phyloP scores from a whole-genome alignment of 2,113 vertebrate genomes.

The Phainopepla nitens region DNA sequence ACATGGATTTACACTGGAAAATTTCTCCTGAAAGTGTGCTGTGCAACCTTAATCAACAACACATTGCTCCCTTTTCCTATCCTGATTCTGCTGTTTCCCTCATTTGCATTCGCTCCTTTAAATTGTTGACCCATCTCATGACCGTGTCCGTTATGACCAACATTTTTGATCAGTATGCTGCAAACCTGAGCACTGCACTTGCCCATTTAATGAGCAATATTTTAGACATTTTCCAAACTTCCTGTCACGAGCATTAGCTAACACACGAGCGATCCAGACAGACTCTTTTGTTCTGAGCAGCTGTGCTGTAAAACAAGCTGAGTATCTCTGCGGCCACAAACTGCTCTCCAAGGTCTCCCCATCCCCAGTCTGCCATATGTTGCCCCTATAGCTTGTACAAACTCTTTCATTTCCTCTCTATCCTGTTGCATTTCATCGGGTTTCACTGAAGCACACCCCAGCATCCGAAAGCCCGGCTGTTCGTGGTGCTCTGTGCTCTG shows the following conservation, averaged over 20 bases:
- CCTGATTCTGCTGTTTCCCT: background rate
- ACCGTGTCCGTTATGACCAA: background rate
- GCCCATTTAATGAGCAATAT: constrained; percentile 42
- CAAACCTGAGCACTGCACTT: background rate
- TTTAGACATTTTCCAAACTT: constrained; percentile 53
- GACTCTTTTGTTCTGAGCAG: constrained; percentile 52
- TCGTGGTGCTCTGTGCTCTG: background rate
- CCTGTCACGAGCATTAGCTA: constrained; percentile 48
- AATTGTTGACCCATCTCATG: background rate
- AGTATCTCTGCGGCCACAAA: constrained; percentile 15
- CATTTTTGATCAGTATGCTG: background rate
- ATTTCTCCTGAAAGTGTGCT: background rate
- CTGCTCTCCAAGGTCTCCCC: constrained; percentile 41
- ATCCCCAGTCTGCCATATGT: constrained; percentile 40
- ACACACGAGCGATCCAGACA: background rate
- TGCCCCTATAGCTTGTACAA: constrained; percentile 24
- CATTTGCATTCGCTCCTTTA: background rate
- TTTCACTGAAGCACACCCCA: background rate
- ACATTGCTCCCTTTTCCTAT: background rate
- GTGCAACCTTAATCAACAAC: background rate
- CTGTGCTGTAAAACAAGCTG: constrained; percentile 52
- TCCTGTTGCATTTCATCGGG: constrained; percentile 41
- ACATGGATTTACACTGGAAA: background rate
- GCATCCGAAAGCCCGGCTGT: background rate
- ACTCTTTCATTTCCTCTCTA: constrained; percentile 44